Evolutionary conservation across 2,888 invertebrate species (phyloP), one percentile per base, ranked within the genome.

Genomic region (Machimus rusticus): DNA sequence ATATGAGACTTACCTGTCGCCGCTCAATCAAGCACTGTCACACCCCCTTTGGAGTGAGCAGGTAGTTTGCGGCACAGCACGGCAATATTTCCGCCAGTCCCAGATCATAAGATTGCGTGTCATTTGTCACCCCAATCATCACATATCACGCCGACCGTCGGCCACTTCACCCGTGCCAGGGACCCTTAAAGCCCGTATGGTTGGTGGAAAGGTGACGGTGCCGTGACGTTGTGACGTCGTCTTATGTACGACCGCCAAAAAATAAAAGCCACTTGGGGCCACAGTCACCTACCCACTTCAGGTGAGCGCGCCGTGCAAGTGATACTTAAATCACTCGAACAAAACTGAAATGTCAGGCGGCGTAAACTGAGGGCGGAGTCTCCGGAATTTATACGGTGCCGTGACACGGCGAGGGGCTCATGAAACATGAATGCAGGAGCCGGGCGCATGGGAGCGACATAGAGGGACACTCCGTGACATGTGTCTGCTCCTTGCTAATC

Each of bases 111-210:
- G 86, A 79, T 88, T 87, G 88, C 88, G 87, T 88, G 88, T 82
- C 74, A 87, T 88, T 88, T 88, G 88, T 88, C 88, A 88, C 88
- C 88, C 66, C 88, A 86, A 86, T 88, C 87, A 87, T 87, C 87
- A 88, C 87, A 88, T 88, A 87, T 87, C 88, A 88, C 79, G 28
- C 4, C 28, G 66, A 46, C 28, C 19, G 46, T 39, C 78, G 23
- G 34, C 74, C 86, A 51, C 86, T 82, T 82, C 39, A 23, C 39
- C 34, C 23, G 51, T 14, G 86, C 28, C 57, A 16, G 34, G 23
- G 55, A 51, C 16, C 31, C 34, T n/a, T 34, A 81, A 31, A n/a
- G 31, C 16, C 74, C 28, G 12, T 34, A n/a, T 34, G 43, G 77
- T 28, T 46, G 12, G 51, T 23, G 86, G 43, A 46, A n/a, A 14